Base-by-base conservation (phyloP, 2,888 invertebrate species). In the Amphipyra tragopoginis region DNA sequence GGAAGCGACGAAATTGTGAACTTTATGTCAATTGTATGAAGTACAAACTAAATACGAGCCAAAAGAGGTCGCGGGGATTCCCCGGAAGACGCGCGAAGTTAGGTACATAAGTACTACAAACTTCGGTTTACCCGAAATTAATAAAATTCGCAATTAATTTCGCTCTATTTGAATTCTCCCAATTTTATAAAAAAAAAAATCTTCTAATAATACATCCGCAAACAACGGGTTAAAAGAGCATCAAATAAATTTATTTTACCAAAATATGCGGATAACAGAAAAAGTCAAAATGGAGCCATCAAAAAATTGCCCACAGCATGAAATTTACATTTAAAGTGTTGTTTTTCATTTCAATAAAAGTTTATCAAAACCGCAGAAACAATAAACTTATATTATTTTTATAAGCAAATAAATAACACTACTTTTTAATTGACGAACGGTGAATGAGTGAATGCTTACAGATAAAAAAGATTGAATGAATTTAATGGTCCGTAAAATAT, bases 201-300 rank as follows among this genome's bases (percentile, higher is more conserved):
- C 21, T 21, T 21, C 1, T 3, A 29, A 29, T n/a, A 29, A 29
- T 2, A 29, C 34, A 49, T 34, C 34, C 6, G 26, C 29, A 33
- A 59, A 11, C 3, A 15, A 43, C 39, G 10, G 44, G 48, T 65
- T 40, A 53, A 45, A 52, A 52, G n/a, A 50, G 38, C 53, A 53
- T 40, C 33, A 38, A 45, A 50, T 53, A 66, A 14, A 49, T 58
- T 48, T 29, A 7, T 2, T 5, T 34, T 29, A 5, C 42, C 5
- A 38, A 40, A 29, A 26, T 40, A 10, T 10, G 6, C 7, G 11
- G 13, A 29, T 52, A 2, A 26, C 15, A 10, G 13, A 36, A 42
- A 38, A 49, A 9, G 13, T 48, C 26, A 4, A 5, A 29, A 4
- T 29, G 29, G 29, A 2, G 29, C 29, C 5, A 29, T 29, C 29